A percentile compares a stretch with the other conserved stretches of the same genome.
These are phyloP conservation scores for Crocallis elinguaria DNA, from an alignment of 2,888 invertebrate species.

Conservation along the genomic window DNA sequence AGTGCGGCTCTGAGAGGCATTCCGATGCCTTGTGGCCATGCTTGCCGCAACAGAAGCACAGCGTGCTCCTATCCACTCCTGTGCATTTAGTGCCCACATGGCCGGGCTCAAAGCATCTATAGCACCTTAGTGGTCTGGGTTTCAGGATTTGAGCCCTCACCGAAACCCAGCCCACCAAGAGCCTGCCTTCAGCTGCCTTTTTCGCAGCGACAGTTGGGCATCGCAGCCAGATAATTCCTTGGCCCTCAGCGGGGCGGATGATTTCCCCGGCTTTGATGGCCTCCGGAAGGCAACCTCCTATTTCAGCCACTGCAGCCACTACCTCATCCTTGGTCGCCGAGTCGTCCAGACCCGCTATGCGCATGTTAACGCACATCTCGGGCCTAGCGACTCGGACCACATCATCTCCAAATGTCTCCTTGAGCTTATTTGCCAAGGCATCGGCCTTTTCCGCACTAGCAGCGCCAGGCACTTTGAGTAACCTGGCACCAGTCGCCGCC, in stretches of 20 bases:
- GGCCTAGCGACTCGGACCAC: too few species aligned
- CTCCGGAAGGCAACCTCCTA: neutral
- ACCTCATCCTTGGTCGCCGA: too few species aligned
- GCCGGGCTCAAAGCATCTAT: neutral
- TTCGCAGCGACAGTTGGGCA: neutral
- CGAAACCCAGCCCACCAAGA: neutral
- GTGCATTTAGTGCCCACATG: neutral
- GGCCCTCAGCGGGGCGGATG: neutral
- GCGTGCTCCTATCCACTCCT: neutral
- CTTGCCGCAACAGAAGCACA: neutral
- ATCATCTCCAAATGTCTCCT: too few species aligned
- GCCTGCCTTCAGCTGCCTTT: neutral
- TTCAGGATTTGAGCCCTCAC: neutral
- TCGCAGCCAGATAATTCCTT: neutral
- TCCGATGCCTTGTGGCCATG: neutral
- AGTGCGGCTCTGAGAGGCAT: neutral
- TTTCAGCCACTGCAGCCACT: neutral
- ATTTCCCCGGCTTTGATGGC: neutral
- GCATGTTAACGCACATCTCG: too few species aligned
- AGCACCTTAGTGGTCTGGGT: neutral
- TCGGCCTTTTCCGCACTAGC: too few species aligned
- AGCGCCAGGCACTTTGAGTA: too few species aligned
- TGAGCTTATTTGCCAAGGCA: too few species aligned
- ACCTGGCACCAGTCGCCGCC: too few species aligned
- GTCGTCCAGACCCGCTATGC: too few species aligned